Evolutionary conservation across 2,113 vertebrate genomes (phyloP), one percentile per base, ranked within the genome.

Genomic region (Neolamprologus brichardi): DNA sequence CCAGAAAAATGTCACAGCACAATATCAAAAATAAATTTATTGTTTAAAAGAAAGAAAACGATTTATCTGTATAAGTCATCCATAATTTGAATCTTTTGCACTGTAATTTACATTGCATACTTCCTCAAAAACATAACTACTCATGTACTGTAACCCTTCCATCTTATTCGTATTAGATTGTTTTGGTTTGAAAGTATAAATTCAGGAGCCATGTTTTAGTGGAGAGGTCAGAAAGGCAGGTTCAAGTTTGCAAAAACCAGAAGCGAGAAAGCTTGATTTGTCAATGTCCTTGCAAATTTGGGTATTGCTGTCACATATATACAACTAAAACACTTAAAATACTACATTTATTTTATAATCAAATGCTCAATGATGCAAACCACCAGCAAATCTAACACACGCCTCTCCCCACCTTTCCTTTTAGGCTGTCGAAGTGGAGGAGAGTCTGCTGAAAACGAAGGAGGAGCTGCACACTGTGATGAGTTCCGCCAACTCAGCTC

Each of bases 401-500:
- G 4, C 39, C 15, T 20, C 11, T 34, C 28, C 17, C 17, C 18
- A 37, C 13, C 20, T 14, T 46, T 17, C 28, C 15, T 25, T 53
- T 18, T 20, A 96, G 96, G 96, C 98, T 46, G 95, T 70, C 8
- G 97, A 98, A 88, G 98, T 98, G 32, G 97, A 99, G 92, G 97
- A 97, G 13, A 98, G 96, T 80, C 96, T 99, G 83, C 82, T 97
- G 6, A 98, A 96, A 95, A 99, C 98, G 1, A 98, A 97, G 83
- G 98, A 99, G 90, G 98, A 99, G 95, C 96, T 99, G 78, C 97
- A 97, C 2, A 91, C 92, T 58, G 97, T 98, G 78, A 98, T 96
- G 97, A 95, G 90, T 0, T 84, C 97, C 5, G 0, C 49, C 7
- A 78, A 23, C 51, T 72, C 86, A 3, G 13, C 17, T 8, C 97